Base-by-base conservation (phyloP, 2,113 vertebrate genomes). In the Actinemys pallida region DNA sequence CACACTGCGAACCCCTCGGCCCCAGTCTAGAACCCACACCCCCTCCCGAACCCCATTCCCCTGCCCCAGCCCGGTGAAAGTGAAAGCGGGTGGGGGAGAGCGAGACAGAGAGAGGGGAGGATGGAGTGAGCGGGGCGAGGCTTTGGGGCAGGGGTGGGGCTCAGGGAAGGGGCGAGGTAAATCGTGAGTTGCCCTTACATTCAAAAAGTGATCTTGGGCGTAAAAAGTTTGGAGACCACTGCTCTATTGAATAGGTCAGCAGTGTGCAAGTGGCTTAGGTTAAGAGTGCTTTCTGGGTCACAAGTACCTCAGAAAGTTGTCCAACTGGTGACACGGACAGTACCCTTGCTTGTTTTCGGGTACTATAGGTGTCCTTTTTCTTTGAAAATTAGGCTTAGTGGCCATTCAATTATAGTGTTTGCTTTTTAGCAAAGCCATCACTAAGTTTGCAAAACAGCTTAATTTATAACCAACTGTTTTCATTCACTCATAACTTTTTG, bases 391-490 rank as follows among this genome's bases (percentile, higher is more conserved):
- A 56, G 39, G 9, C 29, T 90, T 92, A 81, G 87, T 88, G 62
- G 29, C 49, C 13, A 87, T 20, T 47, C 31, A 87, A 13, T 93
- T 91, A 35, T 2, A 92, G n/a, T 24, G 59, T 52, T 85, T 90
- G 11, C 90, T 87, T 87, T 82, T 72, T 72, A 72, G 65, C 35
- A 72, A 72, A 72, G n/a, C 65, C 4, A 72, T 92, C 62, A 86
- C 89, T 49, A 86, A 88, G 25, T 53, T 92, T 89, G 72, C 87
- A 91, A 89, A 72, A 89, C 72, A 50, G 22, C 90, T 96, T 96
- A 93, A 95, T 81, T 95, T 94, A 96, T 72, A 96, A 92, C 78
- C 17, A 14, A 65, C 52, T 78, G 24, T 76, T 95, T 90, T 92
- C 4, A n/a, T 92, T 92, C 93, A 72, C 17, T 86, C 54, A 91